Conservation (phyloP, 2,888 invertebrate genomes). For the Phorcus lineatus region DNA sequence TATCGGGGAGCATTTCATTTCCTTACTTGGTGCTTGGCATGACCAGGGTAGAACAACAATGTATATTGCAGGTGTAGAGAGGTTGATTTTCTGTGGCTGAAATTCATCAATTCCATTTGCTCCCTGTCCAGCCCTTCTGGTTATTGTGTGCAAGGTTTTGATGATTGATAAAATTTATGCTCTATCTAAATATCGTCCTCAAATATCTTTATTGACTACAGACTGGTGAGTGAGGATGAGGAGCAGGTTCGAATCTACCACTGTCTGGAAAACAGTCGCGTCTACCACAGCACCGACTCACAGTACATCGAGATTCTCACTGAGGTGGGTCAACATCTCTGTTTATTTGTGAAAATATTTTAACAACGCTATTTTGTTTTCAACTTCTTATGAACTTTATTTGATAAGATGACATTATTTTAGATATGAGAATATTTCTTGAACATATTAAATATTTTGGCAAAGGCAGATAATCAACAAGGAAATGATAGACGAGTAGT, state of each 20-base stretch:
- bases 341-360: background rate
- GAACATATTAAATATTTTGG: too few relatives aligned
- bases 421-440: too few relatives aligned
- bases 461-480: too few relatives aligned
- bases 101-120: background rate
- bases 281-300: slow-evolving; percentile 88
- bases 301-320: slow-evolving; percentile 86
- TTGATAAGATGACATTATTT: too few relatives aligned
- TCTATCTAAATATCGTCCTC: too few relatives aligned
- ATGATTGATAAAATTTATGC: background rate
- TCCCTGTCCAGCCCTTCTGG: background rate
- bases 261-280: slow-evolving; percentile 88
- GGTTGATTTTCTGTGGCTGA: too few relatives aligned
- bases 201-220: slow-evolving; percentile 34
- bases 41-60: too few relatives aligned
- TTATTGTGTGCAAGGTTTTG: background rate
- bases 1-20: too few relatives aligned
- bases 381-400: background rate
- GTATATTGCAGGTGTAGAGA: too few relatives aligned
- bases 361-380: background rate
- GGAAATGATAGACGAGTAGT: too few relatives aligned
- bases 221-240: slow-evolving; percentile 77
- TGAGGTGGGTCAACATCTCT: slow-evolving; percentile 69
- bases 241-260: slow-evolving; percentile 84
- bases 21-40: too few relatives aligned